Percentiles rank a stretch among this genome's conserved stretches.
These are phyloP conservation scores for Steinernema scapterisci DNA, from an alignment of 2,888 invertebrate genomes.

Conservation along the genomic window DNA sequence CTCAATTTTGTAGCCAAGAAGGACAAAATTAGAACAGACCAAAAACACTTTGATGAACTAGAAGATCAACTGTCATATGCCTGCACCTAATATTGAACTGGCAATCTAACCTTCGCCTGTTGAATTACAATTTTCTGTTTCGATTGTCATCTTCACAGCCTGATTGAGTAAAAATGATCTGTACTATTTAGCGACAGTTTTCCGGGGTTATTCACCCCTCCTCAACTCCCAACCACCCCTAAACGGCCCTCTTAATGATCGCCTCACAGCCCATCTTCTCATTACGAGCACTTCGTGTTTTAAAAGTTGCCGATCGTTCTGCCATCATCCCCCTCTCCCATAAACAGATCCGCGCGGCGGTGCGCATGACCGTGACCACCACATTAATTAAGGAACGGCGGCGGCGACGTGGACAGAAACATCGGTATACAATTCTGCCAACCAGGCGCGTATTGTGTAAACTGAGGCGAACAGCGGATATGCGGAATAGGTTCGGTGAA, in stretches of 20 bases:
- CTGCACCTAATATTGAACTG: too few relatives aligned
- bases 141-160: too few relatives aligned
- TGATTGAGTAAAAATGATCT: too few relatives aligned
- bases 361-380: conserved; percentile 33
- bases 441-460: background rate
- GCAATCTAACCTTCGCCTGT: too few relatives aligned
- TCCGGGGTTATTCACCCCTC: too few relatives aligned
- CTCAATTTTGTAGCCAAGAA: background rate
- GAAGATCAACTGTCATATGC: too few relatives aligned
- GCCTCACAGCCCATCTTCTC: background rate
- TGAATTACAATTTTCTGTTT: too few relatives aligned
- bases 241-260: background rate
- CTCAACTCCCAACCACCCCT: too few relatives aligned
- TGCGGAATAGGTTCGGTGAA: background rate
- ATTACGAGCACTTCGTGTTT: background rate
- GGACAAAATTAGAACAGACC: background rate
- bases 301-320: conserved; percentile 22
- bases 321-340: conserved; percentile 4
- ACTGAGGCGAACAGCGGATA: background rate
- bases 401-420: background rate
- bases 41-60: background rate
- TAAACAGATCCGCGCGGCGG: conserved; percentile 16
- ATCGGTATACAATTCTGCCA: background rate
- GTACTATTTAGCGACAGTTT: too few relatives aligned
- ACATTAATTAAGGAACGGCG: conserved; percentile 15